These are phyloP conservation scores for Tridacna gigas DNA, from an alignment of 2,888 invertebrate species.

Conservation along the genomic window DNA sequence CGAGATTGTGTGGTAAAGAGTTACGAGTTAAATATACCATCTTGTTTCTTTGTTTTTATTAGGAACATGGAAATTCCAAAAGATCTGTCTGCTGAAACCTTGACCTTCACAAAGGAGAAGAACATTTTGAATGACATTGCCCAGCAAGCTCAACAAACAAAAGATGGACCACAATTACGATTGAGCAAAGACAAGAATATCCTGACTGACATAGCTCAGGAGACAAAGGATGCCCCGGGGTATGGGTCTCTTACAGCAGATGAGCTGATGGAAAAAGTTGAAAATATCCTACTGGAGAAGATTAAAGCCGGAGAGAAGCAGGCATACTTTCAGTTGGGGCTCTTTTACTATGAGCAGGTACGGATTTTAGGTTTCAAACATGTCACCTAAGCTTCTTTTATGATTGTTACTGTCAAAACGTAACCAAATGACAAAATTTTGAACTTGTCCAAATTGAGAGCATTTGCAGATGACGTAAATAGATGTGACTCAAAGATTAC, in stretches of 20 bases:
- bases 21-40: too few species aligned
- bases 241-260: conserved; percentile 74
- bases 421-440: too few species aligned
- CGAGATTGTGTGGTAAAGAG: too few species aligned
- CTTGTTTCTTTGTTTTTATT: too few species aligned
- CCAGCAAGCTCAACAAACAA: conserved; percentile 74
- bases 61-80: conserved; percentile 55
- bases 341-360: conserved; percentile 84
- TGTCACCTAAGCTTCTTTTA: too few species aligned
- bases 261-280: conserved; percentile 82
- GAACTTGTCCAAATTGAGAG: too few species aligned
- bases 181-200: conserved; percentile 72
- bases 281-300: conserved; percentile 80
- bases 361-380: too few species aligned
- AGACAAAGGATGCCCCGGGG: conserved; percentile 71
- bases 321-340: conserved; percentile 83
- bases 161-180: conserved; percentile 67
- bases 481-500: too few species aligned
- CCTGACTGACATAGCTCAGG: conserved; percentile 77
- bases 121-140: conserved; percentile 77
- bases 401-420: too few species aligned
- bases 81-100: conserved; percentile 70
- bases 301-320: conserved; percentile 80
- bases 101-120: conserved; percentile 69
- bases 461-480: too few species aligned